Conservation (phyloP, 2,888 invertebrate species). For the Pecten maximus region DNA sequence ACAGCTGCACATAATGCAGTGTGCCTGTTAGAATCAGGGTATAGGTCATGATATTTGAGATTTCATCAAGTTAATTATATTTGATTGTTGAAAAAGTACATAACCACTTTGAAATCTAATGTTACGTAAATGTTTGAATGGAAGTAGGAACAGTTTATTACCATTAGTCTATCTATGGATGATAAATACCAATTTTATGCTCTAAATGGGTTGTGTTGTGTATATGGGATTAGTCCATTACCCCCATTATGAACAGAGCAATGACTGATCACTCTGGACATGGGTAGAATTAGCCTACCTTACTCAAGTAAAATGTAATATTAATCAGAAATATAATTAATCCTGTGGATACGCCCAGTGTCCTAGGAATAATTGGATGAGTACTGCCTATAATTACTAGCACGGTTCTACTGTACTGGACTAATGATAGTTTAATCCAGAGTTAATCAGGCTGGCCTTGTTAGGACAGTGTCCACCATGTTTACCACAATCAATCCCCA, state of each 20-base stretch:
- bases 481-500: not conserved
- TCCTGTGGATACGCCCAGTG: not conserved
- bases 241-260: not conserved
- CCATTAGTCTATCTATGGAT: not conserved
- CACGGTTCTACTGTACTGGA: not conserved
- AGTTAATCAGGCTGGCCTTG: not conserved
- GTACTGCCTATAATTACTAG: not conserved
- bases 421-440: not conserved
- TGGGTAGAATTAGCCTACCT: not conserved
- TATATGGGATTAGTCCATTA: not conserved
- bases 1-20: too few relatives aligned
- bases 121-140: constrained; percentile 1
- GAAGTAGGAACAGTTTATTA: not conserved
- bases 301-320: not conserved
- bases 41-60: not conserved
- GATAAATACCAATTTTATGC: not conserved
- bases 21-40: not conserved
- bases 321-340: constrained; percentile 26
- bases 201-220: not conserved
- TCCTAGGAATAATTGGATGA: not conserved
- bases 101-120: not conserved
- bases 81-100: not conserved
- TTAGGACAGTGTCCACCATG: not conserved
- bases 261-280: not conserved
- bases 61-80: not conserved